Conservation (phyloP, 2,113 vertebrate genomes). For the Amblyopsis rosae region DNA sequence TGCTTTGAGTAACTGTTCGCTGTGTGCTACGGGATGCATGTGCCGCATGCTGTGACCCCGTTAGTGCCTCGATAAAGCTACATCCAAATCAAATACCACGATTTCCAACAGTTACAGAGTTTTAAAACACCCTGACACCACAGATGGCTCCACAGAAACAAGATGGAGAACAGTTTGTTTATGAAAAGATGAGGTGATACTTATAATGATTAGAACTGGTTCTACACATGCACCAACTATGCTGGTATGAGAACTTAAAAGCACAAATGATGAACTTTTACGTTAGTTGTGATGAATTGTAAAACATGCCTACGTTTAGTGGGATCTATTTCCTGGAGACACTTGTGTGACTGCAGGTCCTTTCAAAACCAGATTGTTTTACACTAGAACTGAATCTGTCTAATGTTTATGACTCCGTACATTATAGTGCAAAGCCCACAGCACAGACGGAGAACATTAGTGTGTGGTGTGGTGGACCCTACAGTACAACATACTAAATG, state of each 20-base stretch:
- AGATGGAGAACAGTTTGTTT: conserved; percentile 44
- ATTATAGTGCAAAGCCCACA: conserved; percentile 6
- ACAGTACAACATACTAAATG: neutral
- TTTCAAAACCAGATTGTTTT: neutral
- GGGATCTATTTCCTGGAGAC: neutral
- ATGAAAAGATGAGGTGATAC: conserved; percentile 61
- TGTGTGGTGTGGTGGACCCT: conserved; percentile 16
- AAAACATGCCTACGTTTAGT: conserved; percentile 2
- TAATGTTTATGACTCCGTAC: neutral
- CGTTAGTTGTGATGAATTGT: conserved; percentile 39
- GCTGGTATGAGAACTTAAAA: conserved; percentile 48
- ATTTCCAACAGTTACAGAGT: conserved; percentile 30
- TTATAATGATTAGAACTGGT: conserved; percentile 51
- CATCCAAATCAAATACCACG: conserved; percentile 37
- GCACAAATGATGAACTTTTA: conserved; percentile 36
- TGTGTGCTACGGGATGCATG: conserved; percentile 5
- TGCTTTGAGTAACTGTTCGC: conserved; percentile 35
- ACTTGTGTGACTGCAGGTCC: neutral
- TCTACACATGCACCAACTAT: conserved; percentile 60
- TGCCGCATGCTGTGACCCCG: conserved; percentile 8
- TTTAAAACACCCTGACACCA: conserved; percentile 37
- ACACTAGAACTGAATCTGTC: neutral
- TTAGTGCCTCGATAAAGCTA: conserved; percentile 35
- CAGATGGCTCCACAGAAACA: conserved; percentile 51
- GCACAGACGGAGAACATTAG: conserved; percentile 16